phyloP scores from a whole-genome alignment of 1,140 invertebrate genomes.

The Orius laevigatus region DNA sequence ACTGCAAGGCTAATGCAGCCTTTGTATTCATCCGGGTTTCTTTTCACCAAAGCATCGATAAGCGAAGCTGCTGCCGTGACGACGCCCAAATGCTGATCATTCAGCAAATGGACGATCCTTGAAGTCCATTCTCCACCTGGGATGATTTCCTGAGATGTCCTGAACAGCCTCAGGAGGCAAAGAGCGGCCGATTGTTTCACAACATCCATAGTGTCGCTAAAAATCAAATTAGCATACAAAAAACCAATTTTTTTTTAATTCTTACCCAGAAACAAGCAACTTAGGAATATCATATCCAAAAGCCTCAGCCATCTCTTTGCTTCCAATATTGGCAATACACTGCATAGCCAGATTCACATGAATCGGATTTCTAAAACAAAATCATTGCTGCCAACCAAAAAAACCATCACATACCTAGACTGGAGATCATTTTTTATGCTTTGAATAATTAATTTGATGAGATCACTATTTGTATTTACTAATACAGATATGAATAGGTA shows the following conservation, averaged over 20 bases:
- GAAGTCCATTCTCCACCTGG: constrained; percentile 98
- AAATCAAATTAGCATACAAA: constrained; percentile 20
- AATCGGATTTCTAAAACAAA: constrained; percentile 68
- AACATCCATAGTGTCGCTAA: constrained; percentile 95
- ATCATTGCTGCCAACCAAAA: neutral
- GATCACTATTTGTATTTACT: constrained; percentile 96
- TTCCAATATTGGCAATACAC: constrained; percentile 99
- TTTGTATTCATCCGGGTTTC: constrained; percentile 98
- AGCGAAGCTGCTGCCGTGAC: constrained; percentile 96
- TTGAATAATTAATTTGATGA: constrained; percentile 98
- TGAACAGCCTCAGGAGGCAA: constrained; percentile 81
- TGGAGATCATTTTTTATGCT: constrained; percentile 98
- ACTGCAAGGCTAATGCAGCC: constrained; percentile 96
- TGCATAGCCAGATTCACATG: constrained; percentile 98
- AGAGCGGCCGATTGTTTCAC: constrained; percentile 99
- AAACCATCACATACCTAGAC: constrained; percentile 34
- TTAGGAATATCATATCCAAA: constrained; percentile 97
- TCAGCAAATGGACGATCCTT: constrained; percentile 93
- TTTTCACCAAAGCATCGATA: constrained; percentile 95
- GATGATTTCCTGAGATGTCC: constrained; percentile 87
- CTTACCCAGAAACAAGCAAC: constrained; percentile 87
- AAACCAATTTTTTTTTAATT: constrained; percentile 1
- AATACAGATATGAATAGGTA: constrained; percentile 99
- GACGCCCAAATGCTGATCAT: constrained; percentile 98
- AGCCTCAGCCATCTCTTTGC: constrained; percentile 98